A percentile compares a stretch with the other conserved stretches of the same genome.
These are phyloP conservation scores for Creontiades dilutus DNA, from an alignment of 2,888 invertebrate species.

Conservation along the genomic window DNA sequence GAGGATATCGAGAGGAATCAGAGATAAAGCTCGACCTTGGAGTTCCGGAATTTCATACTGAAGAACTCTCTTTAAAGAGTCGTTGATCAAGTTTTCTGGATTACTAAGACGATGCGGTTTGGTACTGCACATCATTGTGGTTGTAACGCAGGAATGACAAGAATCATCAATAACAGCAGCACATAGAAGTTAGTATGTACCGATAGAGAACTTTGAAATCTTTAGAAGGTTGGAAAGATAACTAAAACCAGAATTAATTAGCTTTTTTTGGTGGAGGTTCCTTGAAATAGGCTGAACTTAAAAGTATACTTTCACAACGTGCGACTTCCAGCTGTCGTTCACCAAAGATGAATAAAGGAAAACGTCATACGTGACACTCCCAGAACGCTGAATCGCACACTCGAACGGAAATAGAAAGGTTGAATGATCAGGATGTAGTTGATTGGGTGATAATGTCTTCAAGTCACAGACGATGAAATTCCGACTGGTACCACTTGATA, in stretches of 20 bases:
- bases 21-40: slow-evolving; percentile 19
- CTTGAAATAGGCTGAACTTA: too few species aligned
- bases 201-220: too few species aligned
- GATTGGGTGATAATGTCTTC: too few species aligned
- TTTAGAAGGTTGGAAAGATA: too few species aligned
- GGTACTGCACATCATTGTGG: slow-evolving; percentile 6
- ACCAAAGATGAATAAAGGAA: background rate
- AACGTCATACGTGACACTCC: background rate
- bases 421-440: background rate
- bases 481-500: background rate
- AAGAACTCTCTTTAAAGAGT: slow-evolving; percentile 15
- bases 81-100: slow-evolving; percentile 38
- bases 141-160: background rate
- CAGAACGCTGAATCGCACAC: background rate
- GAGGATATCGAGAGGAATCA: slow-evolving; percentile 10
- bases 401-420: background rate
- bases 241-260: too few species aligned
- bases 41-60: slow-evolving; percentile 41
- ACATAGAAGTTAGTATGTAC: too few species aligned
- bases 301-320: too few species aligned
- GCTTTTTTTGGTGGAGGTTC: too few species aligned
- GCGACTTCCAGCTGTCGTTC: too few species aligned
- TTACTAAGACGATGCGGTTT: background rate
- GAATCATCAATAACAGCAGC: background rate
- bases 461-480: background rate